Base-by-base conservation (phyloP, 2,797 vertebrate genomes). In the Gallinago stenura region DNA sequence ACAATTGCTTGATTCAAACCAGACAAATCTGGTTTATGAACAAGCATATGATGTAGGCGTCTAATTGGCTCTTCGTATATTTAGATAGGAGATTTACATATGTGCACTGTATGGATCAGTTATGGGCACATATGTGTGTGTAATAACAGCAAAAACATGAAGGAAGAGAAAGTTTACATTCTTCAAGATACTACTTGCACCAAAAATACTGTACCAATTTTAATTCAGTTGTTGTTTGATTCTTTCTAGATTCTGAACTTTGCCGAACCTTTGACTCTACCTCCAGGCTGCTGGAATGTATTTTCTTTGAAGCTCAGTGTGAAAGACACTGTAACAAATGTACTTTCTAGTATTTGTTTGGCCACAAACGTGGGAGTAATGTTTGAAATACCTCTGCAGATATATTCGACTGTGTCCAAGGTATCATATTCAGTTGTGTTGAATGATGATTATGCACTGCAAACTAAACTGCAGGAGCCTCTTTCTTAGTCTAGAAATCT, bases 281-380 rank as follows among this genome's bases (percentile, higher is more conserved):
- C 98, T 87, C 98, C 98, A 88, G 99, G 99, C 94, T 99, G 99
- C 98, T 99, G 99, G 99, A 98, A 97, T 78, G 89, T 99, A 82
- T 98, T 99, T 97, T 98, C 99, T 95, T 98, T 99, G 94, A 98
- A 98, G 97, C 97, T 99, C 83, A 97, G 97, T 92, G 97, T 98
- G 97, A 98, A 97, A 97, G 97, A 98, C 31, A 91, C 98, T 96
- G 98, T 98, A 46, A 62, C 98, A 89, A 98, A 98, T 95, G 95
- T 98, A 51, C 95, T 98, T 95, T 98, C 98, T 82, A 98, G 97
- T 77, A 93, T 99, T 86, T 98, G 98, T 93, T 98, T 99, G 95
- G 94, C 98, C 70, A 99, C 99, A 96, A 99, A 98, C 90, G 90
- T 98, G 84, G 99, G 99, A 82, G 91, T 98, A 17, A 69, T 98